Base-by-base conservation (phyloP, 1,140 invertebrate species). In the Calycopis cecrops region DNA sequence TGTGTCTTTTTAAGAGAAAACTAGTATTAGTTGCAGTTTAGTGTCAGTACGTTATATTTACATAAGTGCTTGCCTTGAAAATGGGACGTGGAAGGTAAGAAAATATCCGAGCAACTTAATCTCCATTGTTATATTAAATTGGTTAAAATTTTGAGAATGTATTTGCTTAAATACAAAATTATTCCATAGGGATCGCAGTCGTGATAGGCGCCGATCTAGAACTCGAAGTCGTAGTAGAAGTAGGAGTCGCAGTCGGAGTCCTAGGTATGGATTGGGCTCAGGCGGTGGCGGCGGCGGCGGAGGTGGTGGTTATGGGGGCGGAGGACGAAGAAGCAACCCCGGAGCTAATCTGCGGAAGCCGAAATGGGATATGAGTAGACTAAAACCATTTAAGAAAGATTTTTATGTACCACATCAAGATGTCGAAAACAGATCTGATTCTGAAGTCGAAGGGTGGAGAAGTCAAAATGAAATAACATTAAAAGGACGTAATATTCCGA, bases 331-430 rank as follows among this genome's bases (percentile, higher is more conserved):
- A 12, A 88, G 86, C 58, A 88, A 89, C 64, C 86, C 88, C 11
- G 88, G 90, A 38, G 84, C 88, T 9, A 88, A 73, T 70, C 67
- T 91, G 21, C 76, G 93, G 35, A 94, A 93, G 87, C 93, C 94
- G 7, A 90, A 92, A 71, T 95, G 94, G 94, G 94, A 96, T 73
- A 67, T 94, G 34, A 92, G 89, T 49, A 90, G 93, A 58, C 83
- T 98, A 4, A 93, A 93, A 55, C 93, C 95, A 6, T 97, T 98
- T 85, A 94, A 96, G 73, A 98, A 98, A 88, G 95, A 97, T 73
- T 98, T 98, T 76, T 98, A 98, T 77, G 85, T 93, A 60, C 95
- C 96, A 47, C 92, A 94, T 74, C 90, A 92, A 3, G 89, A 91
- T 52, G 94, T 97, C 21, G 85, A 92, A 59, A 92, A 91, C 61